phyloP scores from a whole-genome alignment of 2,113 vertebrate genomes.

The Lota lota region DNA sequence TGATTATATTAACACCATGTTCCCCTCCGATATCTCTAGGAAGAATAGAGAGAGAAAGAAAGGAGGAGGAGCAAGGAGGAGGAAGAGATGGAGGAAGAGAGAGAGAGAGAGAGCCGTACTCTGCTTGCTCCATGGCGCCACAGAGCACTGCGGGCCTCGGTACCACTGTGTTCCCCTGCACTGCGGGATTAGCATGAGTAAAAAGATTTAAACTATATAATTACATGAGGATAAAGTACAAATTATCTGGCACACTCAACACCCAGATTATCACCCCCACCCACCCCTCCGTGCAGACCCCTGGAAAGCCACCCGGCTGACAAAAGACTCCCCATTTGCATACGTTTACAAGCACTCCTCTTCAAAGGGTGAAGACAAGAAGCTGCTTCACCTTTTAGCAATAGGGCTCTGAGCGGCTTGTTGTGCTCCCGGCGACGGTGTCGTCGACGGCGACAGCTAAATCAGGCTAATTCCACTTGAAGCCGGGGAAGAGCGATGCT shows the following conservation, averaged over 20 bases:
- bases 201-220: conserved; percentile 89
- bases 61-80: too few species aligned
- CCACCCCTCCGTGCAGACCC: conserved; percentile 40
- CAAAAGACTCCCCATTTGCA: conserved; percentile 90
- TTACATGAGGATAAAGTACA: conserved; percentile 87
- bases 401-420: conserved; percentile 87
- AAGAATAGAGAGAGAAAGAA: not conserved
- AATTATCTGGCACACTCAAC: conserved; percentile 85
- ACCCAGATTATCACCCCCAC: conserved; percentile 82
- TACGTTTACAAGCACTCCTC: conserved; percentile 88
- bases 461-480: conserved; percentile 91
- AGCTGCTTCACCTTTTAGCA: conserved; percentile 87
- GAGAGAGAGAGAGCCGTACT: conserved; percentile 38
- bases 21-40: conserved; percentile 38
- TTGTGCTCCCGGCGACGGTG: conserved; percentile 90
- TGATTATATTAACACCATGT: conserved; percentile 61
- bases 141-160: conserved; percentile 52
- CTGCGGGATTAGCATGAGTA: conserved; percentile 79
- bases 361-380: conserved; percentile 83
- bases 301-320: conserved; percentile 79
- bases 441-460: conserved; percentile 92
- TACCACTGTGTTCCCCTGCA: conserved; percentile 60
- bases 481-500: conserved; percentile 81
- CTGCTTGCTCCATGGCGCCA: conserved; percentile 44
- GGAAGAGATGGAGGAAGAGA: too few species aligned